Evolutionary conservation across 2,888 invertebrate genomes (phyloP), one percentile per base, ranked within the genome.

Genomic region (Drosophila infuscata): DNA sequence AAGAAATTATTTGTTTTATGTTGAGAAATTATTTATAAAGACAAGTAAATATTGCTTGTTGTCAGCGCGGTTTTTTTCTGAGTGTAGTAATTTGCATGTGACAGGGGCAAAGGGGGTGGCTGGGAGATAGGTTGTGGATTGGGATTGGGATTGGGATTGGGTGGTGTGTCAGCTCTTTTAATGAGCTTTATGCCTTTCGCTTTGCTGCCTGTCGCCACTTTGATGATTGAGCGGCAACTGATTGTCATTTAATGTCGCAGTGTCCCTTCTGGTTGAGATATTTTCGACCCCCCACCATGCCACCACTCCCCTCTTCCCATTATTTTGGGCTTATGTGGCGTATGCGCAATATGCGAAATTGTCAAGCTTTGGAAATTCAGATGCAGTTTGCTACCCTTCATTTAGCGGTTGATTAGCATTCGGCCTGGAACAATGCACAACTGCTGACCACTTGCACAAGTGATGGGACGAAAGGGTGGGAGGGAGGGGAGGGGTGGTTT

Each of bases 321-420:
- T 29, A 43, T 12, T 49, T 29, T 48, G 25, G 71, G 57, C 57
- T 25, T 58, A 72, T 51, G 49, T 36, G 79, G 66, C 77, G 77
- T 74, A 77, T 77, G 63, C 70, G 70, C 67, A 74, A 78, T 70
- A 60, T 72, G 53, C 48, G 52, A 17, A 60, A 46, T 46, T 62
- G 36, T 54, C 49, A 38, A 58, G 30, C 32, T 46, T 36, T 49
- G 49, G 20, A 41, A 20, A n/a, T 43, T 53, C n/a, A 41, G 20
- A 17, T 43, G 32, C 29, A 17, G 33, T 25, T 59, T 59, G 46
- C 57, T 12, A 58, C 70, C 69, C 69, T 65, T 70, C 36, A 58
- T 65, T 74, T 46, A 52, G 79, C 49, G 62, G 66, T 66, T 81
- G 83, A 83, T 86, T 83, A 82, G 83, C 87, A 56, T 46, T 43